A percentile compares a stretch with the other conserved stretches of the same genome.
Evolutionary conservation across 2,113 vertebrate species (phyloP).

Genomic region (Ageneiosus marmoratus): DNA sequence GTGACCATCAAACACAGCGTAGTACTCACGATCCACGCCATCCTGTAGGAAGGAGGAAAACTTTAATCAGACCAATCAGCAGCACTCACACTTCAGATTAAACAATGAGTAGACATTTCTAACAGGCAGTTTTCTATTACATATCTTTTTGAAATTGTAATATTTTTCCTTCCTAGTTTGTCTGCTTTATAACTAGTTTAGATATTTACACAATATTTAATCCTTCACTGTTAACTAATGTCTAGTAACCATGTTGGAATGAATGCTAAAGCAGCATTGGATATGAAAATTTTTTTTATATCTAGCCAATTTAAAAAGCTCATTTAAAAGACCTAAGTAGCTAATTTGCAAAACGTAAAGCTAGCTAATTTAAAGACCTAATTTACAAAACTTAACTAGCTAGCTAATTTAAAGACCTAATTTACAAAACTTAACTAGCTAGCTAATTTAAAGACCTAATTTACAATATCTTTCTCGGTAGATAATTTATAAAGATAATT

Average conservation of each 20-base stretch:
- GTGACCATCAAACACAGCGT: slow-evolving; percentile 92
- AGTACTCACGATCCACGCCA: slow-evolving; percentile 78
- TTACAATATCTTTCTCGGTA: too few species aligned
- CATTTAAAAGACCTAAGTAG: neutral
- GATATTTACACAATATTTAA: neutral
- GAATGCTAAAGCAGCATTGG: neutral
- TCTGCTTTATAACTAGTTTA: neutral
- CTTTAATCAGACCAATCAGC: neutral
- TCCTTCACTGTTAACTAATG: neutral
- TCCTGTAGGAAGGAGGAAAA: slow-evolving; percentile 68
- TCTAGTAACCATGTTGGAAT: neutral
- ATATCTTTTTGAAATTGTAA: neutral
- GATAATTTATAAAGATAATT: too few species aligned
- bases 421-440: neutral
- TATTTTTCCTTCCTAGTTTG: neutral
- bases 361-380: neutral
- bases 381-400: neutral
- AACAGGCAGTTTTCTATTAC: neutral
- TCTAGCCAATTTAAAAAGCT: too few species aligned
- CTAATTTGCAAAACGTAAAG: neutral
- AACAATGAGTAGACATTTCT: neutral
- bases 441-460: neutral
- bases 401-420: neutral
- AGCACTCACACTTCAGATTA: neutral
- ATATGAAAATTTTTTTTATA: too few species aligned